Base-by-base conservation (phyloP, 2,113 vertebrate genomes). In the Todiramphus saurophagus region DNA sequence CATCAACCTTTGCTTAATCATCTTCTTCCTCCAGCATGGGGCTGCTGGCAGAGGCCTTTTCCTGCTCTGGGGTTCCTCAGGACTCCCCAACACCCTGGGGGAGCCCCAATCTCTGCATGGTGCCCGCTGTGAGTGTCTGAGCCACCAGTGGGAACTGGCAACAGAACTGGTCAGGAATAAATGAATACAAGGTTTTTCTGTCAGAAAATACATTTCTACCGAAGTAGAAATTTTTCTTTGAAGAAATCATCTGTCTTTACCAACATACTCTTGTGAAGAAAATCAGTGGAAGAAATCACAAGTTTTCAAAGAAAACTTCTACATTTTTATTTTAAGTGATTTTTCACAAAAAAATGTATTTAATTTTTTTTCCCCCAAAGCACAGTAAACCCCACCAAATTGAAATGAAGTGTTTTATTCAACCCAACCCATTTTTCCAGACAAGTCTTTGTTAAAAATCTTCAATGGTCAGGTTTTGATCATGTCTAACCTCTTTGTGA, bases 1-100 rank as follows among this genome's bases (percentile, higher is more conserved):
- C 86, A 91, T 94, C 92, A 94, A 70, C 44, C 9, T 96, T 87
- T 69, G 82, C 82, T 96, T 91, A 93, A 93, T 93, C 67, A 75
- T 87, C 69, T 4, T 93, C 82, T 82, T 94, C 55, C 70, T 69
- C 53, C 48, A 62, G 73, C 56, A n/a, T 0, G 0, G 56, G 70
- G 81, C 17, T 91, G 56, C 62, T 92, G 87, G 69, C 50, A 74
- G 59, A 81, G 28, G 24, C 37, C 17, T 11, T 35, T 88, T 89
- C 68, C 76, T 93, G 58, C 67, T 39, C 11, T 37, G 33, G 68
- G 48, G 11, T 21, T 89, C 59, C 37, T 23, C 1, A 3, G 69
- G 14, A 33, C 8, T 94, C 74, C 84, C 59, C 62, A 63, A 7
- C 25, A 63, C 10, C 25, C 31, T 5, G 31, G 16, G 43, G 35